phyloP scores from a whole-genome alignment of 1,140 invertebrate genomes.

The Lepeophtheirus salmonis region DNA sequence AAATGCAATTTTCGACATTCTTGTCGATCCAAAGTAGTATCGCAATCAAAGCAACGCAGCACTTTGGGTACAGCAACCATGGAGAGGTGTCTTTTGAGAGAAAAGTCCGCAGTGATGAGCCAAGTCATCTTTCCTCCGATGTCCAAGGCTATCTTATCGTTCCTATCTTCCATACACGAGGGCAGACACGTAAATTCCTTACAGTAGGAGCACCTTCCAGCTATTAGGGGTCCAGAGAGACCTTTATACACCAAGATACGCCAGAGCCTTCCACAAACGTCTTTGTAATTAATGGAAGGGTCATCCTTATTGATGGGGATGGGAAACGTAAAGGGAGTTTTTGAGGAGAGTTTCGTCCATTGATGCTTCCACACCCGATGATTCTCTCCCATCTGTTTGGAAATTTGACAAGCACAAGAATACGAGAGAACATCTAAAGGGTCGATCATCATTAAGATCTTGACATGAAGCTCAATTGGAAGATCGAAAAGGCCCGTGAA shows the following conservation, averaged over 20 bases:
- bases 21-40: conserved; percentile 30
- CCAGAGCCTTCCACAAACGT: conserved; percentile 15
- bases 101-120: conserved; percentile 30
- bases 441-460: conserved; percentile 4
- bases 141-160: conserved; percentile 31
- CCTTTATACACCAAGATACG: conserved; percentile 7
- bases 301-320: background rate
- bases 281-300: conserved; percentile 14
- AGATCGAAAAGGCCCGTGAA: background rate
- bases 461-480: conserved; percentile 6
- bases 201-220: conserved; percentile 28
- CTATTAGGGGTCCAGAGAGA: background rate
- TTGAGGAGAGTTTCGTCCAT: conserved; percentile 1
- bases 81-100: conserved; percentile 29
- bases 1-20: conserved; percentile 20
- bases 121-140: conserved; percentile 34
- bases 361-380: conserved; percentile 6
- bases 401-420: background rate
- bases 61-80: conserved; percentile 31
- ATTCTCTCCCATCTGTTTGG: background rate
- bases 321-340: conserved; percentile 3
- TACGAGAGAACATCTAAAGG: conserved; percentile 4
- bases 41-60: conserved; percentile 12
- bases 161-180: conserved; percentile 30
- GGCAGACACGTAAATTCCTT: conserved; percentile 31